Percentiles rank a stretch among this genome's conserved stretches.
Evolutionary conservation across 1,140 invertebrate genomes (phyloP).

Genomic region (Ceratina calcarata): DNA sequence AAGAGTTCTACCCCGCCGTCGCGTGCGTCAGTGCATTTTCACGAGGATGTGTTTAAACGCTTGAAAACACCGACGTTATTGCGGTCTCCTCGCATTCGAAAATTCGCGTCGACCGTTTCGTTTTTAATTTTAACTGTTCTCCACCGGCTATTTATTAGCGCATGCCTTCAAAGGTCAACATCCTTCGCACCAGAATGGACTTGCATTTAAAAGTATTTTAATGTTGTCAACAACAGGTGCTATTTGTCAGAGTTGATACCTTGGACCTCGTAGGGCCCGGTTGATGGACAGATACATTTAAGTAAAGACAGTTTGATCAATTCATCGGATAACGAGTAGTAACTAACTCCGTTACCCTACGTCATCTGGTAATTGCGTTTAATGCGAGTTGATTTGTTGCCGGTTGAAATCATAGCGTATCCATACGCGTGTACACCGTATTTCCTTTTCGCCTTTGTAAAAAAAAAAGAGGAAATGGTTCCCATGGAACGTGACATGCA

Average conservation of each 20-base stretch:
- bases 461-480: slow-evolving; percentile 2
- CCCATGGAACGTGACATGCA: background rate
- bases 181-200: background rate
- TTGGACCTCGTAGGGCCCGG: slow-evolving; percentile 46
- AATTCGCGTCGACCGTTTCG: background rate
- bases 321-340: slow-evolving; percentile 58
- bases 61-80: background rate
- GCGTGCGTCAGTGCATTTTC: slow-evolving; percentile 38
- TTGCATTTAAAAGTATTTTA: slow-evolving; percentile 24
- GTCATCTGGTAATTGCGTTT: slow-evolving; percentile 72
- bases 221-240: slow-evolving; percentile 54
- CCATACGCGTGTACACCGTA: background rate
- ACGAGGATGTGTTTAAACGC: slow-evolving; percentile 13
- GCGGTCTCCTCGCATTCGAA: background rate
- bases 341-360: slow-evolving; percentile 57
- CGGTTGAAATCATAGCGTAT: slow-evolving; percentile 63
- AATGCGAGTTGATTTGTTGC: slow-evolving; percentile 74
- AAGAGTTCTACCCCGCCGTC: slow-evolving; percentile 55
- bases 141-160: background rate
- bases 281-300: slow-evolving; percentile 44
- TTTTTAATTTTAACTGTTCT: background rate
- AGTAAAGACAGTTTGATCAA: slow-evolving; percentile 65
- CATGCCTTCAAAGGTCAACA: background rate
- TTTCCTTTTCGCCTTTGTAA: slow-evolving; percentile 18
- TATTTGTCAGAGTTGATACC: slow-evolving; percentile 55